Conservation (phyloP, 2,797 vertebrate species). For the Rhynchonycteris naso region DNA sequence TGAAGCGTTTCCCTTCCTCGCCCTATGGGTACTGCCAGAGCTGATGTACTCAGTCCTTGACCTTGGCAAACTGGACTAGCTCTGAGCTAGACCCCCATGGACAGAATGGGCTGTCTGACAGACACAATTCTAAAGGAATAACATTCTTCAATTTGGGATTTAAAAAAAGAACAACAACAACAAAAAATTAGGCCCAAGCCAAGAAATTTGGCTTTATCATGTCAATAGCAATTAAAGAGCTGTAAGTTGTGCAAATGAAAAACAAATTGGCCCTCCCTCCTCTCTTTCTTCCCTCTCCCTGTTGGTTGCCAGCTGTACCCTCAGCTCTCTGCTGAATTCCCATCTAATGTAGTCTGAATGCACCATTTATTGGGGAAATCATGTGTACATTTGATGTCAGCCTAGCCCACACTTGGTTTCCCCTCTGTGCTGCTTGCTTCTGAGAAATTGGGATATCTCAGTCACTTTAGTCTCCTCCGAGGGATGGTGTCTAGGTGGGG, state of each 20-base stretch:
- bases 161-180: slow-evolving; percentile 60
- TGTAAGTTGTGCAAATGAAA: slow-evolving; percentile 38
- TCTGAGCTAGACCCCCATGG: background rate
- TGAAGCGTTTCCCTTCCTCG: background rate
- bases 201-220: slow-evolving; percentile 60
- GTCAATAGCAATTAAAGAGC: slow-evolving; percentile 63
- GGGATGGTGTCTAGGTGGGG: background rate
- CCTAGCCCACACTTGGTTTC: fast-evolving
- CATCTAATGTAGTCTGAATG: background rate
- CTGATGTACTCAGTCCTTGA: background rate
- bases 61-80: background rate
- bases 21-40: background rate
- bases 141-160: slow-evolving; percentile 48
- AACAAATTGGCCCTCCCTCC: slow-evolving; percentile 30
- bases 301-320: background rate
- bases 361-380: background rate
- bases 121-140: slow-evolving; percentile 9
- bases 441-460: background rate
- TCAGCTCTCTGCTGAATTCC: background rate
- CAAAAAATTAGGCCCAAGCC: slow-evolving; percentile 50
- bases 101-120: background rate
- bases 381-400: fast-evolving
- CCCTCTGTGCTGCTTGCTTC: background rate
- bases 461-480: background rate
- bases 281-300: background rate